Conservation (phyloP, 2,113 vertebrate species). For the Prunella himalayana region DNA sequence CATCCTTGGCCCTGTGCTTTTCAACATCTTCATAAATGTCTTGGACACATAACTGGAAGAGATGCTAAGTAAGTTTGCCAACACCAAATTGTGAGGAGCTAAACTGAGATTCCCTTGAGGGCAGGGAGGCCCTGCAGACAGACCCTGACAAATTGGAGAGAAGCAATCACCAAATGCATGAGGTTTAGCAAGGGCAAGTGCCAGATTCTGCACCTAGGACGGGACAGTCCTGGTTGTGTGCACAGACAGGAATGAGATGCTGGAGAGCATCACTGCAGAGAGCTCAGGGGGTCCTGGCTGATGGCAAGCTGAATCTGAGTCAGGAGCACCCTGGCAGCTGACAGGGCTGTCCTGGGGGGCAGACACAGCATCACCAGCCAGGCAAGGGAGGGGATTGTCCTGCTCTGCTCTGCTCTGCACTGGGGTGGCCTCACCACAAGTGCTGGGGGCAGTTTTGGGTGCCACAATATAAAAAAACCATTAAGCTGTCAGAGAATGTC, state of each 20-base stretch:
- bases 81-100: background rate
- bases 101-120: background rate
- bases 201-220: background rate
- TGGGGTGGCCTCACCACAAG: accelerated
- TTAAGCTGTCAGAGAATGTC: background rate
- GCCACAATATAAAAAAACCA: background rate
- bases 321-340: background rate
- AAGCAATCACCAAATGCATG: background rate
- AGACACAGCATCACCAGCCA: accelerated
- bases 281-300: background rate
- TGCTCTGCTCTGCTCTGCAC: background rate
- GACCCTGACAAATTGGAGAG: background rate
- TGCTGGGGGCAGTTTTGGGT: background rate
- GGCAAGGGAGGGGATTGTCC: background rate
- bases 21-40: background rate
- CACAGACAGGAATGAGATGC: background rate
- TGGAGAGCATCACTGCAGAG: background rate
- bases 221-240: background rate
- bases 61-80: background rate
- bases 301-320: background rate
- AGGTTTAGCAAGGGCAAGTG: background rate
- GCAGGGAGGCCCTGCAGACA: background rate
- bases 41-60: background rate
- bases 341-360: background rate
- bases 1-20: background rate